Base-by-base conservation (phyloP, 2,888 invertebrate genomes). In the Hirtodrosophila cameraria region DNA sequence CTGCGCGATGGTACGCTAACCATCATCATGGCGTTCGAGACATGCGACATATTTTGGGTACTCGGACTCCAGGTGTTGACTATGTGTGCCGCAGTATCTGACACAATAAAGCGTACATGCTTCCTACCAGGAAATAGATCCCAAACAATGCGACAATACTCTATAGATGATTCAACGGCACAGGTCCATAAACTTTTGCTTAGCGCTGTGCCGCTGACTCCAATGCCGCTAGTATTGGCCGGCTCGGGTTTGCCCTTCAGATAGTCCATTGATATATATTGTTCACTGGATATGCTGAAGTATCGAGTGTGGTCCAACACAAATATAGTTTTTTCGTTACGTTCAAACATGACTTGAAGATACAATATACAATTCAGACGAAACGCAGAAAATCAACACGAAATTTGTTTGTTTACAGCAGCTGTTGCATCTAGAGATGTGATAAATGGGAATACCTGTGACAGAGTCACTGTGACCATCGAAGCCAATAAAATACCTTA, bases 101-200 rank as follows among this genome's bases (percentile, higher is more conserved):
- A 97, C 0, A 97, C 95, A 49, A 97, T 94, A 90, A 97, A 96
- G 58, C 96, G 93, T 12, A 97, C 96, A 91, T 97, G 91, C 92
- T 97, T 97, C 60, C 95, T 96, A 59, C 94, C 93, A 0, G 98
- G 97, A 92, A 97, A 99, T n/a, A 99, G 92, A 91, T 99, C 99
- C 96, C 97, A 98, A 0, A 98, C 97, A 76, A 99, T 97, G 16
- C 99, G 94, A 83, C 98, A 97, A 89, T 99, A 99, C 91, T 99
- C 99, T 59, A 99, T 94, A 0, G 97, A 95, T 1, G 97, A 96
- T 92, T 99, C 99, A 0, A 99, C 96, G 73, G 96, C 96, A 86
- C 97, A 97, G 0, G 98, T 99, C 99, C 99, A 99, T 49, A 99
- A 90, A 0, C 97, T 96, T 91, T 99, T 99, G 65, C 94, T 95